These are phyloP conservation scores for Tenthredo notha DNA, from an alignment of 2,888 invertebrate genomes.

Conservation along the genomic window DNA sequence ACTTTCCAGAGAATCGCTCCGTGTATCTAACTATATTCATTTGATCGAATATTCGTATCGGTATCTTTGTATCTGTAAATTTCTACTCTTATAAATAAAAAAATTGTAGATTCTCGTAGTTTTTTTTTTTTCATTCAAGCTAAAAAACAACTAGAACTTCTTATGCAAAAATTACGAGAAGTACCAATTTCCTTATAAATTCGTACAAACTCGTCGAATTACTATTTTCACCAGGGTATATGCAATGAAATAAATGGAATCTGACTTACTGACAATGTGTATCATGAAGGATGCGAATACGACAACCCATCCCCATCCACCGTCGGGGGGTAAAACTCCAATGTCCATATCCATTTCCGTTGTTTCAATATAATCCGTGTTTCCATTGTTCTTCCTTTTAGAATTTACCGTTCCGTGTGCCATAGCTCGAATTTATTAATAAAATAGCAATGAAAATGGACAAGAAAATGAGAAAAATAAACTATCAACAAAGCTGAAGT, in stretches of 20 bases:
- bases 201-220: no score
- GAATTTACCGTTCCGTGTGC: constrained; percentile 28
- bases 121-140: no score
- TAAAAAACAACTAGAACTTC: no score
- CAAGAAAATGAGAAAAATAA: not conserved
- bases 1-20: no score
- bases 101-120: no score
- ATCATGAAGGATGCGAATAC: constrained; percentile 98
- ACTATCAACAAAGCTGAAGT: not conserved
- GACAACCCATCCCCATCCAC: constrained; percentile 97
- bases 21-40: no score
- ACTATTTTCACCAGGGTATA: no score
- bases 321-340: constrained; percentile 86
- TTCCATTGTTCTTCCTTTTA: constrained; percentile 16
- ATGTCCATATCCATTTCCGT: constrained; percentile 27
- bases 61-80: no score
- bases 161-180: no score
- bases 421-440: not conserved
- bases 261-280: constrained; percentile 93
- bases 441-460: not conserved
- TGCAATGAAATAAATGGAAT: not conserved
- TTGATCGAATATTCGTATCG: no score
- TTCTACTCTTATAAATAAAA: no score
- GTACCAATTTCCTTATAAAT: no score
- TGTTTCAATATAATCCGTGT: not conserved